phyloP scores from a whole-genome alignment of 2,888 invertebrate genomes.

The Lepeophtheirus nordmannii region DNA sequence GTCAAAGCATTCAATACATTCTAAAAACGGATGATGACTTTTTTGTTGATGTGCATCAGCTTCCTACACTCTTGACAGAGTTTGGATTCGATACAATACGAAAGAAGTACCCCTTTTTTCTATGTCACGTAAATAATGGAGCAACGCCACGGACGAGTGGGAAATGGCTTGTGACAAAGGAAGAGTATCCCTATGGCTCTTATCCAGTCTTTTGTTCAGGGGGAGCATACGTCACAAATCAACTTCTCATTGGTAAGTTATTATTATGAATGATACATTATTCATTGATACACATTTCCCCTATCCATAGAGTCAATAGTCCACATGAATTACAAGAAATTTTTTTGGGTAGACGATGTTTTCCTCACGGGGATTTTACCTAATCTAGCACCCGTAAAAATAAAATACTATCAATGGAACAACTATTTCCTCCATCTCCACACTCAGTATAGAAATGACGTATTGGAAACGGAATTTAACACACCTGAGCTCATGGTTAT shows the following conservation, averaged over 20 bases:
- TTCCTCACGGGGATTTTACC: conserved; percentile 55
- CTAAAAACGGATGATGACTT: conserved; percentile 64
- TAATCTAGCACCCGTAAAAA: background rate
- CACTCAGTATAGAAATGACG: background rate
- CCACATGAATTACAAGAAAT: conserved; percentile 36
- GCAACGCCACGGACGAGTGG: background rate
- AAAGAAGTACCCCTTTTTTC: background rate
- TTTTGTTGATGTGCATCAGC: conserved; percentile 49
- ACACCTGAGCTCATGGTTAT: conserved; percentile 14
- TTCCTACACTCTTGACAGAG: conserved; percentile 38
- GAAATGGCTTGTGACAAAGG: conserved; percentile 57
- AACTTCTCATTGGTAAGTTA: conserved; percentile 49
- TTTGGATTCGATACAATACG: background rate
- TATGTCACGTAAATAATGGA: conserved; percentile 8
- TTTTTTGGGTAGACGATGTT: conserved; percentile 72
- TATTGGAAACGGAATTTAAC: background rate
- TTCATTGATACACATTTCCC: conserved; percentile 32
- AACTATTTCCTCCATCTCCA: background rate
- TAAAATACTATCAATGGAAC: conserved; percentile 7
- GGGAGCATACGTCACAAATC: conserved; percentile 43
- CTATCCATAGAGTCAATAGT: conserved; percentile 29
- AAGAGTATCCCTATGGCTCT: conserved; percentile 45
- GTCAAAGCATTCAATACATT: conserved; percentile 49
- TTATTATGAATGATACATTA: conserved; percentile 44
- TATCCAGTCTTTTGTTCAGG: conserved; percentile 65